Conservation (phyloP, 2,113 vertebrate genomes). For the Natator depressus region DNA sequence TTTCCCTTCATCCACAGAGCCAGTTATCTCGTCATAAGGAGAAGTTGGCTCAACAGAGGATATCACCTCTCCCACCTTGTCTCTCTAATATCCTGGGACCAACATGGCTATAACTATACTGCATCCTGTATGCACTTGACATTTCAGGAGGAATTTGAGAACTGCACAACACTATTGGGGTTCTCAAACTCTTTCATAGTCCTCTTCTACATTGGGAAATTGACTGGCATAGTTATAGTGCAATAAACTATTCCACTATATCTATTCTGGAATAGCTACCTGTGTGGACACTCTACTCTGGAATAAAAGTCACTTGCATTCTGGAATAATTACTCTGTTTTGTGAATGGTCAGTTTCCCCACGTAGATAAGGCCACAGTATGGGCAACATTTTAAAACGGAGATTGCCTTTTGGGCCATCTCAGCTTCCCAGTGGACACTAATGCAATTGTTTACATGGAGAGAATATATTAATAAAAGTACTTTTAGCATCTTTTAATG, state of each 20-base stretch:
- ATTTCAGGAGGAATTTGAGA: background rate
- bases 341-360: background rate
- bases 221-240: background rate
- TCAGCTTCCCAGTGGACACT: background rate
- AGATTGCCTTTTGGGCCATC: background rate
- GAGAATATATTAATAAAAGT: background rate
- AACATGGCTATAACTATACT: background rate
- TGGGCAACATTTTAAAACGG: background rate
- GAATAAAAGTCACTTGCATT: background rate
- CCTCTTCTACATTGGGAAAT: background rate
- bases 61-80: background rate
- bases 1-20: no score
- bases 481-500: background rate
- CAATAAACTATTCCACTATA: background rate
- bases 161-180: background rate
- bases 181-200: background rate
- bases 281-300: background rate
- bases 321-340: background rate
- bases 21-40: background rate
- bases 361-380: background rate
- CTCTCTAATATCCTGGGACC: background rate
- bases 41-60: background rate
- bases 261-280: background rate
- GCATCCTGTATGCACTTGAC: background rate
- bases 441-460: background rate